Conservation (phyloP, 2,113 vertebrate species). For the Typhlomys cinereus region DNA sequence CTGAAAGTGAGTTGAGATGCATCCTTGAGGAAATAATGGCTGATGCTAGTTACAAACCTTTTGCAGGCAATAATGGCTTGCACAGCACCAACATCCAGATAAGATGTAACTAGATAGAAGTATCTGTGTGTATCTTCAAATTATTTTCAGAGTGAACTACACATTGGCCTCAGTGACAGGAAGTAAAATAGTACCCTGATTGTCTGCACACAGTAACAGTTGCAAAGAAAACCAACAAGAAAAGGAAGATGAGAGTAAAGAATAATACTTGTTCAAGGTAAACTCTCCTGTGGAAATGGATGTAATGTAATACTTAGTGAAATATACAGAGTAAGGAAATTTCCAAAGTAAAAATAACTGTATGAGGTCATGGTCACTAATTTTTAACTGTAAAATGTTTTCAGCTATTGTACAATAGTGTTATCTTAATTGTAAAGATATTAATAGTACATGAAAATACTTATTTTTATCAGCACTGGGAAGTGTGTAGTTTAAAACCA, state of each 20-base stretch:
- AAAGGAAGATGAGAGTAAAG: neutral
- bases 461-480: neutral
- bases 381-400: constrained; percentile 22
- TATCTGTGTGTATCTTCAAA: neutral
- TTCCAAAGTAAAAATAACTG: constrained; percentile 13
- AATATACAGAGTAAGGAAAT: neutral
- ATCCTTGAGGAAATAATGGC: neutral
- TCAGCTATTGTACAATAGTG: neutral
- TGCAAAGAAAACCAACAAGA: constrained; percentile 26
- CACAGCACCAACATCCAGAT: neutral
- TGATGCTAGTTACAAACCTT: neutral
- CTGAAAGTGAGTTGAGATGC: neutral
- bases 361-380: neutral
- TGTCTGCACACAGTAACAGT: neutral
- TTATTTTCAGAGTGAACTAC: constrained; percentile 59
- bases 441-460: neutral
- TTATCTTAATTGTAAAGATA: neutral
- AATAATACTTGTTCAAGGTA: neutral
- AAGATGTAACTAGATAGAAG: neutral
- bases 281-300: neutral
- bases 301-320: neutral
- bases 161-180: neutral
- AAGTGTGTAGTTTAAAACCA: neutral
- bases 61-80: neutral
- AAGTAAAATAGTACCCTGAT: constrained; percentile 9